Base-by-base conservation (phyloP, 2,888 invertebrate species). In the Unio delphinus region DNA sequence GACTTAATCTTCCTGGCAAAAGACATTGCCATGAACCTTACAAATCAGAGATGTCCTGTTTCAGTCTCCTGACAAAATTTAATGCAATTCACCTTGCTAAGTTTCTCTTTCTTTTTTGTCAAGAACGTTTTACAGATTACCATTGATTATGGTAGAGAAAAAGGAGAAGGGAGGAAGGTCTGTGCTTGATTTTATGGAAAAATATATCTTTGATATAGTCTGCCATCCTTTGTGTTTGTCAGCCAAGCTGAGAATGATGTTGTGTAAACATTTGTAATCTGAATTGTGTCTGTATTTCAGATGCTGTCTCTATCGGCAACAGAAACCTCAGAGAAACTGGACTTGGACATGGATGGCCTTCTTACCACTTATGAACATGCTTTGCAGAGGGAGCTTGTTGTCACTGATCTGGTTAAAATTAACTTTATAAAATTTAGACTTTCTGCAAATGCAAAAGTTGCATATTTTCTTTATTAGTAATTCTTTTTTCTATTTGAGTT, bases 321-420 rank as follows among this genome's bases (percentile, higher is more conserved):
- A 30, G 30, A 59, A 59, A 63, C 17, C 8, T 69, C 70, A 58
- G 74, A 73, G 34, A 78, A 78, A 23, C 60, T 72, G 8, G 78
- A 79, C 55, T 73, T 78, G 8, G 82, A 83, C 64, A 66, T 86
- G 55, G 81, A 82, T 66, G 70, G 72, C 11, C 73, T 82, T 7
- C 73, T 87, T 63, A 82, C 79, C 61, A 77, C 79, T 28, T 84
- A 84, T 65, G 73, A 81, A 20, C 74, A 80, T 64, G 80, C 82
- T 61, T 67, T 86, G 59, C 85, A 85, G 65, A 79, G 83, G 56
- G 87, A 87, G 72, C 80, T 87, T 26, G 69, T 75, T 55, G 75
- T 79, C 28, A 82, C 84, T 61, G 81, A 85, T 68, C 64, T 83
- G 70, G 85, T 86, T 75, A 74, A 34, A 34, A 28, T 1, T 8